Percentiles rank a stretch among this genome's conserved stretches.
phyloP scores from a whole-genome alignment of 2,888 invertebrate species.

The Aphrophora alni region DNA sequence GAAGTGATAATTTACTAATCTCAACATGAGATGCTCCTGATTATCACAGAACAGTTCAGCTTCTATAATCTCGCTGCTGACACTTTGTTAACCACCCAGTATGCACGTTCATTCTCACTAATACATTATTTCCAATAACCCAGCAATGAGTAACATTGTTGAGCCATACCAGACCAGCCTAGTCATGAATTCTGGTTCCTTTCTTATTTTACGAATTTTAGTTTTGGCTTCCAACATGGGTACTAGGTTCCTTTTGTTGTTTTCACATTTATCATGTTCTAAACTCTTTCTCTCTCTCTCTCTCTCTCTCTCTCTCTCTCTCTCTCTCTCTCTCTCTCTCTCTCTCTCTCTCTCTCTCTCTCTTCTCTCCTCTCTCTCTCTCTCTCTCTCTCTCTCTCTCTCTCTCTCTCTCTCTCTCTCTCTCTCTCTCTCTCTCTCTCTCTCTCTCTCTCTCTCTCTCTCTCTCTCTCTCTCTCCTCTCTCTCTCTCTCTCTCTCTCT shows the following conservation, averaged over 20 bases:
- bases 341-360: background rate
- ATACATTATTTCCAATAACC: too few relatives aligned
- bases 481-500: background rate
- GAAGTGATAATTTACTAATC: too few relatives aligned
- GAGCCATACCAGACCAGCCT: too few relatives aligned
- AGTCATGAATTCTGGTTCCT: too few relatives aligned
- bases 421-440: background rate
- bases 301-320: background rate
- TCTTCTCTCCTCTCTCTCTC: background rate
- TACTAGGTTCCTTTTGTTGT: background rate
- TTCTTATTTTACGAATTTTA: too few relatives aligned
- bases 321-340: background rate
- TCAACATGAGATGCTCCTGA: too few relatives aligned
- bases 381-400: background rate
- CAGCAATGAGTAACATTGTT: too few relatives aligned
- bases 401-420: background rate
- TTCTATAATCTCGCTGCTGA: too few relatives aligned
- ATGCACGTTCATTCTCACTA: too few relatives aligned
- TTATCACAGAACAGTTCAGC: too few relatives aligned
- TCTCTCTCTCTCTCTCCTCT: background rate
- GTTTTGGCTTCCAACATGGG: too few relatives aligned
- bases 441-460: background rate
- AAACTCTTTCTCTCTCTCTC: background rate
- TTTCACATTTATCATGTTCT: background rate
- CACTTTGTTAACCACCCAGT: too few relatives aligned